Conservation (phyloP, 2,113 vertebrate species). For the Pomatostomus ruficeps region DNA sequence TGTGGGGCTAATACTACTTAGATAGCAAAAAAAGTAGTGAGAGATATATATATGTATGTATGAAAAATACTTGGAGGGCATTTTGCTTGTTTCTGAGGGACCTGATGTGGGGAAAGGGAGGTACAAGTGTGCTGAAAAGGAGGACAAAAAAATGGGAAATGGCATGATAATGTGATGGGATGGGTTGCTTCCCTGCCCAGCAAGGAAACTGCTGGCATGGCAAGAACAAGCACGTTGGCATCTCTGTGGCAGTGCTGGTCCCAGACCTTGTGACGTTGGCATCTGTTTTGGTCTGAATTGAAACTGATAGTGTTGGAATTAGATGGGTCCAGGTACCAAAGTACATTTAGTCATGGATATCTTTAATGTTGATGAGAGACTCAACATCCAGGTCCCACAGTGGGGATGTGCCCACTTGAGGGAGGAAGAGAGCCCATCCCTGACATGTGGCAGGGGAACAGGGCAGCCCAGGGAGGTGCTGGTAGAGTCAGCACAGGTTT, state of each 20-base stretch:
- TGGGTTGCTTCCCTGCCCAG: background rate
- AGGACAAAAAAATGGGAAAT: background rate
- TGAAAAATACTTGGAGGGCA: background rate
- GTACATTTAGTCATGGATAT: background rate
- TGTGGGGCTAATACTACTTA: background rate
- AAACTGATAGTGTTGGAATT: background rate
- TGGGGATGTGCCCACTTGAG: background rate
- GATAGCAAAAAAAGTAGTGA: background rate
- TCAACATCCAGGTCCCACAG: background rate
- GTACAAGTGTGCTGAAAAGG: background rate
- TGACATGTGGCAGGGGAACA: no score
- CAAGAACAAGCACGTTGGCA: background rate
- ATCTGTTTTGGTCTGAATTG: background rate
- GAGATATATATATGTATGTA: no score
- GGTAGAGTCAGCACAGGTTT: no score
- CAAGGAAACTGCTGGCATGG: background rate
- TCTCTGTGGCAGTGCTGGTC: background rate
- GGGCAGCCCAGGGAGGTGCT: background rate
- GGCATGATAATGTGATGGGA: background rate
- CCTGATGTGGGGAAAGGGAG: background rate
- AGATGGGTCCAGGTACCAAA: background rate
- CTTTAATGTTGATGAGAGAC: background rate
- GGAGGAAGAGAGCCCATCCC: background rate
- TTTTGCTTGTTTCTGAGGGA: background rate
- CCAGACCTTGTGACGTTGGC: background rate